These are phyloP conservation scores for Pantala flavescens DNA, from an alignment of 1,140 invertebrate genomes.

Conservation along the genomic window DNA sequence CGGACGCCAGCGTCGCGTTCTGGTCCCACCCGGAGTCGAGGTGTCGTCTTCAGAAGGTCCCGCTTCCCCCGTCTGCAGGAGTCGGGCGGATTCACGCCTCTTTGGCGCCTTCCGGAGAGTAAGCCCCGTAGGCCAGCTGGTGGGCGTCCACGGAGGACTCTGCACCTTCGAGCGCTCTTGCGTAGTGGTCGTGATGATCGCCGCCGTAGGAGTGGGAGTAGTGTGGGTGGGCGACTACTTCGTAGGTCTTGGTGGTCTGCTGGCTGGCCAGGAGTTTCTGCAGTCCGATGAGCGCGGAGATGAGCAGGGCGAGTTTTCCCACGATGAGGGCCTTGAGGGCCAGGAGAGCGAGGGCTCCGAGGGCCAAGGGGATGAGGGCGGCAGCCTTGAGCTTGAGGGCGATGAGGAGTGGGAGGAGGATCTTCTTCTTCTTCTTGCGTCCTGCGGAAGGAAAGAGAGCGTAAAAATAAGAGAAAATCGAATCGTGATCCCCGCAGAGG, in stretches of 20 bases:
- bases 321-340: conserved; percentile 72
- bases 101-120: neutral
- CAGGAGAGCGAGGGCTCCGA: conserved; percentile 65
- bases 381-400: conserved; percentile 69
- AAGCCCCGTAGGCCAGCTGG: conserved; percentile 6
- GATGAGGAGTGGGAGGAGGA: conserved; percentile 58
- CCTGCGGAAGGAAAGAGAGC: conserved; percentile 29
- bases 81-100: neutral
- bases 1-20: neutral
- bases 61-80: neutral
- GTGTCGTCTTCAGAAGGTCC: neutral
- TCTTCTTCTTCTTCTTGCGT: conserved; percentile 48
- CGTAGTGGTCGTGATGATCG: conserved; percentile 19
- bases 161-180: neutral
- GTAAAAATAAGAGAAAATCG: neutral
- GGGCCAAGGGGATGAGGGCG: conserved; percentile 59
- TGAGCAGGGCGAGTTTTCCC: conserved; percentile 65
- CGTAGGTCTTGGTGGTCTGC: conserved; percentile 54
- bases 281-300: conserved; percentile 61
- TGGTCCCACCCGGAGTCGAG: too few species aligned
- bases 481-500: neutral
- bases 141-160: neutral
- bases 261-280: conserved; percentile 57
- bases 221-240: conserved; percentile 58
- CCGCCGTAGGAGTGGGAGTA: conserved; percentile 42